Conservation (phyloP, 2,113 vertebrate species). For the Oryzias curvinotus region DNA sequence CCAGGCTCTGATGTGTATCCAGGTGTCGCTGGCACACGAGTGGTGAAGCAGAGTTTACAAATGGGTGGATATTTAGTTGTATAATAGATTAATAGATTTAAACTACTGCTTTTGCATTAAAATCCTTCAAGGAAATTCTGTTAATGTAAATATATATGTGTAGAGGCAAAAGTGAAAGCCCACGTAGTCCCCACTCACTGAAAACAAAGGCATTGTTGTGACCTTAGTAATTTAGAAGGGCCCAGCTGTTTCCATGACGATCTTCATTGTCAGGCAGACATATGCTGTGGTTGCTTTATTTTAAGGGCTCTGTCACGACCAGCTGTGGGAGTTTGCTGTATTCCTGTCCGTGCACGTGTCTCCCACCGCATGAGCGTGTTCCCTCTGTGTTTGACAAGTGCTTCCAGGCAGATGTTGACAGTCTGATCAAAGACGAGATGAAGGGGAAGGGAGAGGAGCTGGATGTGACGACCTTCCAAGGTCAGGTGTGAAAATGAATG, state of each 20-base stretch:
- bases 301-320: slow-evolving; percentile 36
- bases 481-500: slow-evolving; percentile 35
- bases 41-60: background rate
- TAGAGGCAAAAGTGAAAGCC: no score
- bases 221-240: background rate
- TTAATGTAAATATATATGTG: no score
- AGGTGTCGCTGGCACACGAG: background rate
- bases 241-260: slow-evolving; percentile 27
- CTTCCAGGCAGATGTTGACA: slow-evolving; percentile 55
- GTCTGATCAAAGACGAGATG: slow-evolving; percentile 29
- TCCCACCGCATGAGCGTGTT: slow-evolving; percentile 23
- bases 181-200: no score
- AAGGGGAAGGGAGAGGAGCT: slow-evolving; percentile 15
- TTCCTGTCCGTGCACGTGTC: background rate
- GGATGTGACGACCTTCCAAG: slow-evolving; percentile 47
- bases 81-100: background rate
- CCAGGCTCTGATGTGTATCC: background rate
- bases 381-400: slow-evolving; percentile 45
- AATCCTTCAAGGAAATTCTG: background rate
- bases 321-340: slow-evolving; percentile 21
- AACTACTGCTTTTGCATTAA: background rate
- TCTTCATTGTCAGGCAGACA: slow-evolving; percentile 50
- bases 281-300: slow-evolving; percentile 51
- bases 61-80: background rate
- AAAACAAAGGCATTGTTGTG: background rate